Percentiles rank a stretch among this genome's conserved stretches.
Evolutionary conservation across 2,113 vertebrate genomes (phyloP).

Genomic region (Myrmecobius fasciatus): DNA sequence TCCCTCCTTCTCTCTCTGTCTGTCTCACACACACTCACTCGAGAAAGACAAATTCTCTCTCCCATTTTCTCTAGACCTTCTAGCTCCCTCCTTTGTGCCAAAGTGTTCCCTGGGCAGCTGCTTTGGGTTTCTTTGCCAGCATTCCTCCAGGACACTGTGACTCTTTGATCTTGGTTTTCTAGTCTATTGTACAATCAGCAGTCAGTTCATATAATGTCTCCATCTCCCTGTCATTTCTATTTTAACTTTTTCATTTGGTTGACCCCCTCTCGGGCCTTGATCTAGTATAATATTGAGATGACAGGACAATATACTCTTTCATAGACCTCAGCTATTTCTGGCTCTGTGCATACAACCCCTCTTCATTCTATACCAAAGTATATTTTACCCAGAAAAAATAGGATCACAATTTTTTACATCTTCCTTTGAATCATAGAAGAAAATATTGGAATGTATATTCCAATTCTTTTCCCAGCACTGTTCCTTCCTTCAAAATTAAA

Average conservation of each 20-base stretch:
- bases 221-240: neutral
- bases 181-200: neutral
- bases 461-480: neutral
- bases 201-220: accelerated
- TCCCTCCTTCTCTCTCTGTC: neutral
- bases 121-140: neutral
- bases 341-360: neutral
- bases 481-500: neutral
- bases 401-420: neutral
- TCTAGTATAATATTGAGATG: neutral
- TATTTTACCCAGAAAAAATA: neutral
- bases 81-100: neutral
- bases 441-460: neutral
- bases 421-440: conserved; percentile 8
- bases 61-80: neutral
- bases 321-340: neutral
- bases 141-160: neutral
- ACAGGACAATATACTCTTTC: neutral
- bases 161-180: neutral
- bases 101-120: neutral
- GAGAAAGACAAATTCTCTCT: neutral
- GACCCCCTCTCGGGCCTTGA: neutral
- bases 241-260: neutral
- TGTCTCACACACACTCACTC: neutral
- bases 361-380: neutral